These are phyloP conservation scores for Gallinago undulata DNA, from an alignment of 2,113 vertebrate species.

Conservation along the genomic window DNA sequence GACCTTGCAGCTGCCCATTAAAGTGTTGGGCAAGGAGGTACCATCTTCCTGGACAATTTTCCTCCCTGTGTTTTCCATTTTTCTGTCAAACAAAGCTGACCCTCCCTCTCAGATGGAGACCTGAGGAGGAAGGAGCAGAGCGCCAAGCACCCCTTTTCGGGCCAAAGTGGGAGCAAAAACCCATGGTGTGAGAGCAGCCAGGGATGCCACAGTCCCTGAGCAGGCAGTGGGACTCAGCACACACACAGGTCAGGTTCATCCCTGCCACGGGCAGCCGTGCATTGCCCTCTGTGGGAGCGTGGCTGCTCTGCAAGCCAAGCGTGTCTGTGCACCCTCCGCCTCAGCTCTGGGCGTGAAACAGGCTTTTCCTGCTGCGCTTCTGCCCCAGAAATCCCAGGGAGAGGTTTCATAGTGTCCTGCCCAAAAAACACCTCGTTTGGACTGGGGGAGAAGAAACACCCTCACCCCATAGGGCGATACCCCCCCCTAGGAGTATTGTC, in stretches of 20 bases:
- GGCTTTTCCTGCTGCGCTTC: neutral
- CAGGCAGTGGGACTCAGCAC: neutral
- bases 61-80: neutral
- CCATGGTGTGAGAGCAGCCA: rapidly evolving
- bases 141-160: rapidly evolving
- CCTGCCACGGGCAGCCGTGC: rapidly evolving
- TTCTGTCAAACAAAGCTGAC: neutral
- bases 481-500: neutral
- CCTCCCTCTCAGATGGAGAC: neutral
- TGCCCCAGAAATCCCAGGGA: neutral
- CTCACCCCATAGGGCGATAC: too few species aligned
- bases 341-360: neutral
- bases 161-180: neutral
- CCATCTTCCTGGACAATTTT: neutral
- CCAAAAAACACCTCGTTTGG: neutral
- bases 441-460: neutral
- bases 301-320: neutral
- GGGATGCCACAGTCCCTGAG: rapidly evolving
- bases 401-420: neutral
- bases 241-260: rapidly evolving
- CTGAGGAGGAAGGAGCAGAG: neutral
- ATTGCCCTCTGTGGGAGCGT: neutral
- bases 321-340: neutral
- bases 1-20: neutral
- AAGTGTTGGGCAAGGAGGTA: neutral